Evolutionary conservation across 2,797 vertebrate genomes (phyloP).

Genomic region (Leptoclinus maculatus): DNA sequence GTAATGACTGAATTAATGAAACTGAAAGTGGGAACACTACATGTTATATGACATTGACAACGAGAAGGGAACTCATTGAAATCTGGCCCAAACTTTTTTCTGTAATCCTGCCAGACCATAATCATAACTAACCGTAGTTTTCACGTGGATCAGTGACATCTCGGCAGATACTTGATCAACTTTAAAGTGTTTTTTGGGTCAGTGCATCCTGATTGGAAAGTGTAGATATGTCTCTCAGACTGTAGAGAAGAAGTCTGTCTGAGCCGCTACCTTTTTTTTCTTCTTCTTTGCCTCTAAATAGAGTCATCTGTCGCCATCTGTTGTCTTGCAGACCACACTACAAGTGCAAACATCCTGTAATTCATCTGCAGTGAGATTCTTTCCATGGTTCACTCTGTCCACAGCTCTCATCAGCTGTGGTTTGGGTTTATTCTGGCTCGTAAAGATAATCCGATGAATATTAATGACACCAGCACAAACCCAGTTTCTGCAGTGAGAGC

Average conservation of each 20-base stretch:
- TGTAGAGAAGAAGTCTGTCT: neutral
- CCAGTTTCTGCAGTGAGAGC: constrained; percentile 57
- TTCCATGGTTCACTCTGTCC: constrained; percentile 38
- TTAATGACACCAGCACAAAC: constrained; percentile 72
- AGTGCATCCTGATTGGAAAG: neutral
- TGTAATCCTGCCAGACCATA: neutral
- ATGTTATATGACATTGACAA: neutral
- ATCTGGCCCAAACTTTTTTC: too few species aligned
- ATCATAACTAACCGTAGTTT: neutral
- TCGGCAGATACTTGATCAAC: neutral
- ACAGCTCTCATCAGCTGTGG: constrained; percentile 36
- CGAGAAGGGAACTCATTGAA: neutral
- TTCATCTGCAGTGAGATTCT: constrained; percentile 23
- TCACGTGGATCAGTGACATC: neutral
- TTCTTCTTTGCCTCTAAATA: neutral
- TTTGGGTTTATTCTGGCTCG: constrained; percentile 38
- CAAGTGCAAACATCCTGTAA: constrained; percentile 36
- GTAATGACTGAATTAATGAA: neutral
- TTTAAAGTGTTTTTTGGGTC: neutral
- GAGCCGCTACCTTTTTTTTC: neutral
- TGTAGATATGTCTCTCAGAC: neutral
- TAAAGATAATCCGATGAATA: constrained; percentile 16
- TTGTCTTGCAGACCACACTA: constrained; percentile 51
- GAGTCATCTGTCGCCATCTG: constrained; percentile 56
- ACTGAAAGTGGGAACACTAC: neutral